Base-by-base conservation (phyloP, 2,888 invertebrate species). In the Ethmia dodecea region DNA sequence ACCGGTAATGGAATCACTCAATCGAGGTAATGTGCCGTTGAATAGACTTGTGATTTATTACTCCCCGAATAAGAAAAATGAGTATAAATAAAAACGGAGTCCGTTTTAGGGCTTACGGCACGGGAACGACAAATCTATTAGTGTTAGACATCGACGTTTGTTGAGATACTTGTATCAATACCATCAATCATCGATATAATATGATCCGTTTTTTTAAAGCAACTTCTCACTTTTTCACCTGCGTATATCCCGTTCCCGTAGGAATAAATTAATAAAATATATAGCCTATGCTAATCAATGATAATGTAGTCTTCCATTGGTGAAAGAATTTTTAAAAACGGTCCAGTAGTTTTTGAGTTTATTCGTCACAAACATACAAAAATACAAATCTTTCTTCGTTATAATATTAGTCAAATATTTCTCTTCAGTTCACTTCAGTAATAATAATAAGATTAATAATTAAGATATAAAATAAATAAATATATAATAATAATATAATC, bases 11-110 rank as follows among this genome's bases (percentile, higher is more conserved):
- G 81, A 75, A 79, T 77, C 80, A 67, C 67, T 83, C 79, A 78
- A 81, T 83, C 79, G 72, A 64, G 76, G 73, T 84, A 84, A 83
- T 81, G 81, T 72, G 68, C 55, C 75, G 68, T 63, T 63, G 72
- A 69, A 74, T 73, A 69, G 61, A 60, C 55, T 60, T 52, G 67
- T 81, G 81, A 84, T 84, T 83, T 83, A 84, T 84, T 70, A 66
- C 67, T 58, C 57, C 52, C 62, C 62, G 67, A 70, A 71, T 70
- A 81, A 83, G 83, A 84, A 84, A 83, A 83, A 84, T 83, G 75
- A 77, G 66, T 78, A 68, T 66, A 77, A 79, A 79, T 74, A 63
- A 78, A 64, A 60, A 41, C 28, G 49, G 13, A 29, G 8, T 37
- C 8, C n/a, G n/a, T n/a, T 55, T 78, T 72, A 56, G 1, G 51